Evolutionary conservation across 2,888 invertebrate species (phyloP).

Genomic region (Blastobasis lacticolella): DNA sequence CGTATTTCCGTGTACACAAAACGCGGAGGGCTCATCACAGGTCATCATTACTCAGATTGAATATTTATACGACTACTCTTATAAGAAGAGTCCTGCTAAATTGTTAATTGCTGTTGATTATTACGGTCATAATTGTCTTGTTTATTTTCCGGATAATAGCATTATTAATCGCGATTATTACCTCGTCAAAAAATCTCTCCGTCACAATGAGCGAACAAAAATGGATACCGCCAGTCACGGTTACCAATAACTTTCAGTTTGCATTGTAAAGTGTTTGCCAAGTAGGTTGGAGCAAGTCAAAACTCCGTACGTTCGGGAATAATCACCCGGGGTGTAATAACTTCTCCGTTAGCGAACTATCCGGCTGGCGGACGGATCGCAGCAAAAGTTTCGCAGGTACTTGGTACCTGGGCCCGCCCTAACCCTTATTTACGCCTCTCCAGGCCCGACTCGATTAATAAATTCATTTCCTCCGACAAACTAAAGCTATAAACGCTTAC

Average conservation of each 20-base stretch:
- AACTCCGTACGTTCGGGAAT: slow-evolving; percentile 10
- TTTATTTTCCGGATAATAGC: too few relatives aligned
- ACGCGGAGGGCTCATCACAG: too few relatives aligned
- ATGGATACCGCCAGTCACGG: slow-evolving; percentile 26
- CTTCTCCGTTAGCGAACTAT: slow-evolving; percentile 17
- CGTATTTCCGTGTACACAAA: not conserved
- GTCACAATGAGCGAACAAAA: slow-evolving; percentile 28
- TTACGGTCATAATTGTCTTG: too few relatives aligned
- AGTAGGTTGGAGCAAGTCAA: slow-evolving; percentile 9
- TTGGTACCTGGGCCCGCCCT: slow-evolving; percentile 19
- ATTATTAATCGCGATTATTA: too few relatives aligned
- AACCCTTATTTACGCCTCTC: slow-evolving; percentile 28
- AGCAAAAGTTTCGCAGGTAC: slow-evolving; percentile 15
- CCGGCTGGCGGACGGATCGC: slow-evolving; percentile 13
- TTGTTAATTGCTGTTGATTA: too few relatives aligned
- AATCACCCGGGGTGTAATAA: slow-evolving; percentile 20
- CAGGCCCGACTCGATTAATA: slow-evolving; percentile 16
- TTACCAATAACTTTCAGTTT: slow-evolving; percentile 22
- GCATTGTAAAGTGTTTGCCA: slow-evolving; percentile 10
- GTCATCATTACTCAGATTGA: too few relatives aligned
- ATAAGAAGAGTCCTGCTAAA: too few relatives aligned
- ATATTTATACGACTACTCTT: too few relatives aligned
- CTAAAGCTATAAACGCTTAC: slow-evolving; percentile 1
- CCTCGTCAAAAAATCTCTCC: slow-evolving; percentile 25
- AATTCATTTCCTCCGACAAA: slow-evolving; percentile 17